Conservation (phyloP, 2,113 vertebrate species). For the Solenodon paradoxus region DNA sequence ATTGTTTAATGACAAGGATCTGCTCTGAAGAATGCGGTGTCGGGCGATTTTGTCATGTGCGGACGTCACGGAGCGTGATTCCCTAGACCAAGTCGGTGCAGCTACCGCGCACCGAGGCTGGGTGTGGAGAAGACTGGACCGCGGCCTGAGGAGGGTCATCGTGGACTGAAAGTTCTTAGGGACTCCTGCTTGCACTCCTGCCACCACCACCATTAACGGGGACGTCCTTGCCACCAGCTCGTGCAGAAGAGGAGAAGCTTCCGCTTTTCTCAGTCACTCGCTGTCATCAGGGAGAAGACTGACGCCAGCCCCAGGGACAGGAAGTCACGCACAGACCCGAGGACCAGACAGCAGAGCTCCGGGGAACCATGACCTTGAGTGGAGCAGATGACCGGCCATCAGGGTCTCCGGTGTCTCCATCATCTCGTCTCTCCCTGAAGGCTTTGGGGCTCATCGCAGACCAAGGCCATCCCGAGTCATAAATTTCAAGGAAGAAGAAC, state of each 20-base stretch:
- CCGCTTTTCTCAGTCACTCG: accelerated
- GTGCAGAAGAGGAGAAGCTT: background rate
- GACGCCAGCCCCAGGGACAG: background rate
- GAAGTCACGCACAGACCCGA: no score
- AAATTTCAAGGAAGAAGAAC: accelerated
- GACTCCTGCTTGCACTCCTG: no score
- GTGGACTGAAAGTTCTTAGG: no score
- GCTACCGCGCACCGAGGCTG: no score
- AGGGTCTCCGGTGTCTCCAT: accelerated
- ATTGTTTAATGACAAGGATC: background rate
- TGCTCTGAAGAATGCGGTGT: background rate
- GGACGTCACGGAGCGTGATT: no score
- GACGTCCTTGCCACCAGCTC: background rate
- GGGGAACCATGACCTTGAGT: background rate
- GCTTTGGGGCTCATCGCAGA: accelerated
- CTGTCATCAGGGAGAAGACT: background rate
- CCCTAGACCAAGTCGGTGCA: no score
- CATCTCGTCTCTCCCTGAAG: background rate
- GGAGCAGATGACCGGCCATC: no score
- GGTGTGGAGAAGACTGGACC: no score
- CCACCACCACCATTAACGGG: accelerated
- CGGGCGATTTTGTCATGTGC: background rate
- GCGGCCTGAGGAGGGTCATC: no score
- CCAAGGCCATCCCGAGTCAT: background rate
- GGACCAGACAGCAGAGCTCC: background rate